Evolutionary conservation across 2,888 invertebrate species (phyloP).

Genomic region (Hyles lineata): DNA sequence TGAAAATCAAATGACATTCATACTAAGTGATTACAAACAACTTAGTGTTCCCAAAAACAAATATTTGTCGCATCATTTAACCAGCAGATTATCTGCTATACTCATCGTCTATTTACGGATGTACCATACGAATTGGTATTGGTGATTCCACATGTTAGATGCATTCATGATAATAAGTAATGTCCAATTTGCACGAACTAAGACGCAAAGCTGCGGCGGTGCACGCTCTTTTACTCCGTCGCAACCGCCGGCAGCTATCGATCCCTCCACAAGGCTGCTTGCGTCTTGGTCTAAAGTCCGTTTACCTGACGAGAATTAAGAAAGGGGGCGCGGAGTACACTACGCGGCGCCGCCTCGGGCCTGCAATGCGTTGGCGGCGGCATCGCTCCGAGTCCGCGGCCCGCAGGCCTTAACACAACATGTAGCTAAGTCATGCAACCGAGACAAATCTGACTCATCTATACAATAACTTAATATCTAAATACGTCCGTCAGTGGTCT

Average conservation of each 20-base stretch:
- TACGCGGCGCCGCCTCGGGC: not conserved
- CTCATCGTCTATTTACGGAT: not conserved
- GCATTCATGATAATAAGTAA: not conserved
- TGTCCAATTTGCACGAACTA: not conserved
- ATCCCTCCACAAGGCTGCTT: not conserved
- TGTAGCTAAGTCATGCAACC: not conserved
- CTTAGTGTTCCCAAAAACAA: not conserved
- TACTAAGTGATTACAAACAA: not conserved
- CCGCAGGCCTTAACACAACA: conserved; percentile 6
- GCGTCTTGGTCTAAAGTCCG: not conserved
- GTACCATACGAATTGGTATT: not conserved
- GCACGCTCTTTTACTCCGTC: not conserved
- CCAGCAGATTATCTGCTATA: not conserved
- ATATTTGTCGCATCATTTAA: not conserved
- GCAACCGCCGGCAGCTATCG: not conserved
- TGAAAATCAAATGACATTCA: too few species aligned
- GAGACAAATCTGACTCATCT: not conserved
- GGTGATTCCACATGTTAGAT: too few species aligned
- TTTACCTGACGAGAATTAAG: not conserved
- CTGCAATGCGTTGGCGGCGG: conserved; percentile 3
- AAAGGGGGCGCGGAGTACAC: not conserved
- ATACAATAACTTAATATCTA: not conserved
- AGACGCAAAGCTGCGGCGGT: not conserved
- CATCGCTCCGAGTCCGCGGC: not conserved
- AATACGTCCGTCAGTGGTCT: not conserved